Evolutionary conservation across 2,888 invertebrate genomes (phyloP), one percentile per base, ranked within the genome.

Genomic region (Phalangium opilio): DNA sequence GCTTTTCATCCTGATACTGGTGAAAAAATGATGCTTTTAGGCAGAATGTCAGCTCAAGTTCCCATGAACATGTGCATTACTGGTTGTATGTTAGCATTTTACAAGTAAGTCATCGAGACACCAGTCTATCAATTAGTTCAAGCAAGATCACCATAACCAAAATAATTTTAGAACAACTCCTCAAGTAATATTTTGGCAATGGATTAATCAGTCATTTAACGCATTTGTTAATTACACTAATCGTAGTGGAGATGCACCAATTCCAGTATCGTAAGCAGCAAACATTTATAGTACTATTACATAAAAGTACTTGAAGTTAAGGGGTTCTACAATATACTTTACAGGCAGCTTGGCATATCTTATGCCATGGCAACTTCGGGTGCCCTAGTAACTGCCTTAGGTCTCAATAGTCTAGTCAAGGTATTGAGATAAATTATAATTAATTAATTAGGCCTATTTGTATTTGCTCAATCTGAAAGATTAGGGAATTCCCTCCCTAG

Each of bases 1-100:
- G 98, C 98, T 0, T 96, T 77, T 66, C 98, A 98, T 69, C 98
- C 98, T 0, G 93, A 96, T 63, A 96, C 96, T 0, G 93, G 91
- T 1, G 95, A 98, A 65, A 93, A 91, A 67, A 89, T 93, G 82
- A 65, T 84, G 38, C 65, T 86, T 5, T 72, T 95, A 49, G 98
- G 98, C 0, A 74, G 98, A 42, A 99, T 98, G 98, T 83, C 93
- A 2, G 95, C 95, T 1, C 98, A 95, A 69, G 90, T 95, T 41
- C 96, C 96, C 0, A 87, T 89, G 79, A 96, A 98, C 67, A 95
- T 91, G 73, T 66, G 83, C 44, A 89, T 98, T 60, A 93, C 93
- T 21, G 95, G 93, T 52, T 79, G 86, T 60, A 95, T 98, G 96
- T 77, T 98, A 71, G 80, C 89, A 10, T 98, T 96, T 70, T 95